Evolutionary conservation across 2,888 invertebrate species (phyloP).

Genomic region (Caenorhabditis wallacei): DNA sequence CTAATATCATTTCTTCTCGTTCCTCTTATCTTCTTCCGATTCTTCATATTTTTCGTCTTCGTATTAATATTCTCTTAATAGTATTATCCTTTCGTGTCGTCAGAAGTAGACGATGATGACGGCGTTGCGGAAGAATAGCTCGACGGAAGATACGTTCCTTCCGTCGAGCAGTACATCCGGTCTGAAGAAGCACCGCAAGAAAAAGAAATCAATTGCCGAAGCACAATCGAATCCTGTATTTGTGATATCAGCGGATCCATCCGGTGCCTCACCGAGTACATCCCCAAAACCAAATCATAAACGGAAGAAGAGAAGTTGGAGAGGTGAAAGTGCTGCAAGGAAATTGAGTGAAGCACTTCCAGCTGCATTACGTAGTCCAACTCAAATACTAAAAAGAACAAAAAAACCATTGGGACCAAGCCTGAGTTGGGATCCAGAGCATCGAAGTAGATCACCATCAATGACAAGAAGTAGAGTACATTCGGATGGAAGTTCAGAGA

Average conservation of each 20-base stretch:
- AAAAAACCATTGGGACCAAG: slow-evolving; percentile 79
- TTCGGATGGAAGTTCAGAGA: slow-evolving; percentile 70
- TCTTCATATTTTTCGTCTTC: slow-evolving; percentile 20
- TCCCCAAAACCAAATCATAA: slow-evolving; percentile 56
- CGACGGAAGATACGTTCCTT: slow-evolving; percentile 51
- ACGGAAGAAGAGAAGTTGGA: slow-evolving; percentile 65
- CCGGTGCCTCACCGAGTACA: slow-evolving; percentile 48
- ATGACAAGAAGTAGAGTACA: slow-evolving; percentile 68
- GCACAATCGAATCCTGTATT: slow-evolving; percentile 63
- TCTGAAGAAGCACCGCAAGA: slow-evolving; percentile 62
- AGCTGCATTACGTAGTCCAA: slow-evolving; percentile 73
- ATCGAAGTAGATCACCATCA: slow-evolving; percentile 66
- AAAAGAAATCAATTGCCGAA: slow-evolving; percentile 65
- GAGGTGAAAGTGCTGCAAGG: slow-evolving; percentile 68
- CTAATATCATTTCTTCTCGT: slow-evolving; percentile 55
- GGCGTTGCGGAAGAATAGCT: slow-evolving; percentile 66
- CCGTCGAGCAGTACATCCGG: slow-evolving; percentile 48
- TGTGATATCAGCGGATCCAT: slow-evolving; percentile 51
- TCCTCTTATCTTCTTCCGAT: slow-evolving; percentile 23
- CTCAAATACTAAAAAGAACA: slow-evolving; percentile 68
- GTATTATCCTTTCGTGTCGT: slow-evolving; percentile 50
- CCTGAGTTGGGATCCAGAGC: slow-evolving; percentile 81
- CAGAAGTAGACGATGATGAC: slow-evolving; percentile 57
- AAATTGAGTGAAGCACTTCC: slow-evolving; percentile 72
- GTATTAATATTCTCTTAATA: slow-evolving; percentile 45